Base-by-base conservation (phyloP, 2,888 invertebrate species). In the Eupsilia transversa region DNA sequence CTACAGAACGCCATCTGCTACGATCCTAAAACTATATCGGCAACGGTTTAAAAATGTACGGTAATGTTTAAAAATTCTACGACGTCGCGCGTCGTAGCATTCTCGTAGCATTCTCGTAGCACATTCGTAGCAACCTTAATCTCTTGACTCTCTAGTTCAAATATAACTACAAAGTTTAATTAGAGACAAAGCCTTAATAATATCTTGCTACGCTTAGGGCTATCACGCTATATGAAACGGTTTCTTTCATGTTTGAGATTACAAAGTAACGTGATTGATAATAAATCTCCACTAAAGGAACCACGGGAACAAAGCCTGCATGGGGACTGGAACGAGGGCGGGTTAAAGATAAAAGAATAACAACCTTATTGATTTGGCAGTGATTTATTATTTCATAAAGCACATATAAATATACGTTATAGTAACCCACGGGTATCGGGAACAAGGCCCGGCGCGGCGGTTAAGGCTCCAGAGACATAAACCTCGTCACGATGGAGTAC, bases 211-310 rank as follows among this genome's bases (percentile, higher is more conserved):
- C 33, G 54, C 27, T 5, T 27, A 49, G 41, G 23, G 3, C 23
- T 43, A 35, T 35, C 33, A 10, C 1, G n/a, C 27, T 49, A 14
- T 23, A 74, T 46, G 27, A 30, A 43, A 80, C 27, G 10, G 7
- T 54, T 65, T 27, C 33, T 49, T 65, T 38, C 27, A 43, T 23
- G 38, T 57, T 52, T 61, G 56, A 56, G n/a, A 66, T 54, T 49
- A 57, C 56, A 66, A 59, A 54, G 20, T 67, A 66, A 61, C 30
- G 43, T 74, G 83, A 83, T 66, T 56, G 65, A 65, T 82, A 69
- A 54, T 61, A 77, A 78, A 83, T 63, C 79, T 76, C 41, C 5
- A 68, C 70, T 27, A 66, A 23, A 69, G 30, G 70, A 68, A 57
- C 35, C 14, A 30, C 43, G 52, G 23, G 57, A 71, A 83, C 63